These are phyloP conservation scores for Tarsius wallacei DNA, from an alignment of 2,797 vertebrate genomes.

Conservation along the genomic window DNA sequence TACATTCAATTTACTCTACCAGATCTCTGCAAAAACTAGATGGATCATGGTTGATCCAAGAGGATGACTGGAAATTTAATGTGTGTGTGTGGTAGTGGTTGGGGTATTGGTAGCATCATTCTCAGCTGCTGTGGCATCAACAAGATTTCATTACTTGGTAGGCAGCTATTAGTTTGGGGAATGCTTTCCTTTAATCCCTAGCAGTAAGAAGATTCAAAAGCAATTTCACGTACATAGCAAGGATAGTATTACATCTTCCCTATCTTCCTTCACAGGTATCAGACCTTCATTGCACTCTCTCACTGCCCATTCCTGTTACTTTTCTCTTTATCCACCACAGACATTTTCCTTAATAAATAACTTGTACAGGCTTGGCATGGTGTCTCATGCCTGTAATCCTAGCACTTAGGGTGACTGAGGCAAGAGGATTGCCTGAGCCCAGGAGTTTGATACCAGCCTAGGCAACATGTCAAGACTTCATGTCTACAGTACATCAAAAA, in stretches of 20 bases:
- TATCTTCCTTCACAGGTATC: background rate
- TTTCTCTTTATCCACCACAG: background rate
- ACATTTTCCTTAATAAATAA: background rate
- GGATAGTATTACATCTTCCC: background rate
- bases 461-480: too few relatives aligned
- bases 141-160: background rate
- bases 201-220: constrained; percentile 1
- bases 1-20: background rate
- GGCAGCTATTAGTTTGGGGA: background rate
- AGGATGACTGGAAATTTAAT: background rate
- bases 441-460: too few relatives aligned
- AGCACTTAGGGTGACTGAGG: too few relatives aligned
- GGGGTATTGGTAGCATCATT: background rate
- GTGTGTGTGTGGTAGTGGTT: background rate
- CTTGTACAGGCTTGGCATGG: background rate
- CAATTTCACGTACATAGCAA: background rate
- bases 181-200: background rate
- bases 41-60: background rate
- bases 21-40: background rate
- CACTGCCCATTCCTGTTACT: background rate
- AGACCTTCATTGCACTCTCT: background rate
- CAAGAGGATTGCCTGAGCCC: too few relatives aligned
- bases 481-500: too few relatives aligned
- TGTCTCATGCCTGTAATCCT: too few relatives aligned
- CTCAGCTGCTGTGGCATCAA: background rate